Evolutionary conservation across 92 coral and sea anemone genomes (phyloP).

Genomic region (Actinostola sp.): DNA sequence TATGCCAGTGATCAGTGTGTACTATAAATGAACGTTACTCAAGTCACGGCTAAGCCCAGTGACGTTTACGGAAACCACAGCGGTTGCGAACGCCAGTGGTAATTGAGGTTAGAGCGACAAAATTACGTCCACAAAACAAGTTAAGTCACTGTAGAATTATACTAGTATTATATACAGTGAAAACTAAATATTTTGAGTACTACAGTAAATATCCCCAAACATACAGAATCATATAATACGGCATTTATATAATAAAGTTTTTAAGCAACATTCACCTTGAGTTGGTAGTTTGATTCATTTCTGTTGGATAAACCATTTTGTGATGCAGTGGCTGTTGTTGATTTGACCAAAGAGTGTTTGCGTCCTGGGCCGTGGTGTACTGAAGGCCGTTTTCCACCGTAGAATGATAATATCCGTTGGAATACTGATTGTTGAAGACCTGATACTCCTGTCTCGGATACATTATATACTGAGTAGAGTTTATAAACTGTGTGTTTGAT

Average conservation of each 20-base stretch:
- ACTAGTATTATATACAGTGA: no score
- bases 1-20: background rate
- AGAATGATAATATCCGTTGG: conserved; percentile 28
- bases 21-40: background rate
- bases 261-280: no score
- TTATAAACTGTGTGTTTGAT: conserved; percentile 18
- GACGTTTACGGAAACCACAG: conserved; percentile 36
- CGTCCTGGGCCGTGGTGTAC: conserved; percentile 16
- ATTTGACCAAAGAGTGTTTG: conserved; percentile 12
- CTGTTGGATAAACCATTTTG: conserved; percentile 35
- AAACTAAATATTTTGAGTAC: background rate
- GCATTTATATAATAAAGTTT: no score
- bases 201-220: no score
- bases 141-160: no score
- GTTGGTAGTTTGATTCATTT: conserved; percentile 15
- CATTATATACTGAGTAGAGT: conserved; percentile 4
- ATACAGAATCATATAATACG: no score
- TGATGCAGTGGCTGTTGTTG: conserved; percentile 28
- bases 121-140: no score
- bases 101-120: conserved; percentile 10
- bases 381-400: conserved; percentile 11
- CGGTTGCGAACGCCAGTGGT: conserved; percentile 11
- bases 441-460: conserved; percentile 39
- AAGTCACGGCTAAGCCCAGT: conserved; percentile 10
- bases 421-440: conserved; percentile 12